Conservation (phyloP, 2,797 vertebrate species). For the Falco rusticolus region DNA sequence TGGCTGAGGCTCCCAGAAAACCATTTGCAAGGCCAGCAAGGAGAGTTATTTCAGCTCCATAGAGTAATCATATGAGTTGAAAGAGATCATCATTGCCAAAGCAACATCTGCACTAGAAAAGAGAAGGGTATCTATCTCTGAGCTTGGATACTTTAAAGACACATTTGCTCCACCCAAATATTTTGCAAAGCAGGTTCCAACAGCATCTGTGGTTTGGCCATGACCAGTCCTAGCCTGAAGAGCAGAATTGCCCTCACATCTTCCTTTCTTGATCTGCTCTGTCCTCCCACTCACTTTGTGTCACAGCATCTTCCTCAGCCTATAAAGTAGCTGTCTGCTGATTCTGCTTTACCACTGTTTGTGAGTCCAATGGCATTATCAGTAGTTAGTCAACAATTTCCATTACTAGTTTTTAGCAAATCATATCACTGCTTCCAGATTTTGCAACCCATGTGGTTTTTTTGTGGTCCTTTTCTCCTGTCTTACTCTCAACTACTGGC, state of each 20-base stretch:
- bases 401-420: neutral
- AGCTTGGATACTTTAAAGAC: neutral
- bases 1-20: neutral
- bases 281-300: neutral
- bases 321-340: neutral
- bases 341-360: neutral
- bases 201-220: neutral
- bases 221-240: neutral
- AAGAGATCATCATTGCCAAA: neutral
- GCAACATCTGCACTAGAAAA: neutral
- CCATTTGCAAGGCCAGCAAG: neutral
- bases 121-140: neutral
- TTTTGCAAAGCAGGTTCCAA: neutral
- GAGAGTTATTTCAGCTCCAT: neutral
- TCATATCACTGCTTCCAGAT: neutral
- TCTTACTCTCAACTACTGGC: neutral
- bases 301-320: neutral
- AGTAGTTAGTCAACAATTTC: neutral
- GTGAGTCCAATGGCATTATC: neutral
- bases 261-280: neutral
- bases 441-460: neutral
- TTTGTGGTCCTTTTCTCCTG: neutral
- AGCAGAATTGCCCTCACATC: neutral
- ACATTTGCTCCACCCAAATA: fast-evolving
- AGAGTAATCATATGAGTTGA: neutral